Conservation (phyloP, 2,888 invertebrate species). For the Agrotis ipsilon region DNA sequence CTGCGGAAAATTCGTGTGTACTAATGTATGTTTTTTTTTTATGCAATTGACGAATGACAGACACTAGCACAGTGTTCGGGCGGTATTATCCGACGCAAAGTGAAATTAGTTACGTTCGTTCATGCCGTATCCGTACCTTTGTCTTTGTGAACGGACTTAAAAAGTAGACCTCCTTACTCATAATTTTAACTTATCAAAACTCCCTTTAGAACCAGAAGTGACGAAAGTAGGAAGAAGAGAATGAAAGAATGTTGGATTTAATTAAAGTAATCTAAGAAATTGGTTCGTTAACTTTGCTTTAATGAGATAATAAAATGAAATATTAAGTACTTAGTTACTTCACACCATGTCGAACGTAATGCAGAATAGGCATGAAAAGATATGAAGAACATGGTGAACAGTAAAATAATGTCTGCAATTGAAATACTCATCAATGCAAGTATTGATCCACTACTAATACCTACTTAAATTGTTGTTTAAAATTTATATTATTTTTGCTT, state of each 20-base stretch:
- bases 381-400: background rate
- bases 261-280: conserved; percentile 8
- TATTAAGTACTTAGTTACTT: background rate
- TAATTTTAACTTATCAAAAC: background rate
- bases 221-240: conserved; percentile 11
- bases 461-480: no score
- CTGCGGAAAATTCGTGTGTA: no score
- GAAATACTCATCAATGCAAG: no score
- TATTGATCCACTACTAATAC: no score
- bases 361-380: background rate
- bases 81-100: no score
- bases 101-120: no score
- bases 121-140: no score
- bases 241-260: background rate
- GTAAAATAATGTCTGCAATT: background rate
- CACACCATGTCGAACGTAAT: conserved; percentile 1
- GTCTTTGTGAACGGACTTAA: no score
- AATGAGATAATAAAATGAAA: conserved; percentile 8
- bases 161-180: background rate
- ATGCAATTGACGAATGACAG: no score
- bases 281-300: conserved; percentile 28
- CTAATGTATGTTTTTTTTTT: no score
- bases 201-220: conserved; percentile 13
- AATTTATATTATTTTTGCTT: no score
- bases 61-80: no score